phyloP scores from a whole-genome alignment of 30 jellyfish, hydroid and myxozoan species.

The Pelagia noctiluca region DNA sequence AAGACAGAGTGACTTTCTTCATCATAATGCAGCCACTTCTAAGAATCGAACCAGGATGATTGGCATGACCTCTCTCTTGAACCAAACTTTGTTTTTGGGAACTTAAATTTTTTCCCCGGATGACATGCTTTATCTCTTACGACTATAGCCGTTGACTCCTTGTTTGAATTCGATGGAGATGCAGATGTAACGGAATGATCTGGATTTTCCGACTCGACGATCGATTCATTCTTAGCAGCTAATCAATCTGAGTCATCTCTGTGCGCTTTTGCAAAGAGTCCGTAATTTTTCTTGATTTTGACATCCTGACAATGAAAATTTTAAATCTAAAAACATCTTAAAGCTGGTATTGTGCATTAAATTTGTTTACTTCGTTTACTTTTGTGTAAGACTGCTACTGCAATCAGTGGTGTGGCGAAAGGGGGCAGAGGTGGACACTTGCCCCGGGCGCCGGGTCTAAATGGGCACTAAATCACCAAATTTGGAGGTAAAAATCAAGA shows the following conservation, averaged over 20 bases:
- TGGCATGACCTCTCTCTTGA: constrained; percentile 58
- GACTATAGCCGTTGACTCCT: constrained; percentile 21
- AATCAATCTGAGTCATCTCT: background rate
- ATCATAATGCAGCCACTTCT: constrained; percentile 64
- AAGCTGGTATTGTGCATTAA: background rate
- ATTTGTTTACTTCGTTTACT: background rate
- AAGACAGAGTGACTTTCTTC: constrained; percentile 35
- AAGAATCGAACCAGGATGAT: constrained; percentile 60
- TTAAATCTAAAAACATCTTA: background rate
- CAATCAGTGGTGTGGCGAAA: background rate
- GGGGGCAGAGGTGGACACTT: background rate
- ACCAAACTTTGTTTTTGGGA: constrained; percentile 51
- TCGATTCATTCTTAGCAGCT: constrained; percentile 29
- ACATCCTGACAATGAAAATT: constrained; percentile 19
- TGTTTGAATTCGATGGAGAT: constrained; percentile 2
- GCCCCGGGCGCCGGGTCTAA: too few relatives aligned
- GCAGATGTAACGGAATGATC: constrained; percentile 17
- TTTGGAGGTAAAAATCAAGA: too few relatives aligned
- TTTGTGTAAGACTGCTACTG: background rate
- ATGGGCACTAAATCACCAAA: too few relatives aligned
- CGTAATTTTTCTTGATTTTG: constrained; percentile 19
- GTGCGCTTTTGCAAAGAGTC: constrained; percentile 10
- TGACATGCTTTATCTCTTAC: constrained; percentile 25
- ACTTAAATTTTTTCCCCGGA: constrained; percentile 29
- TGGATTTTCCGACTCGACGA: constrained; percentile 19